Conservation (phyloP, 37 sponge, comb jelly and placozoan species). For the Crambe crambe region DNA sequence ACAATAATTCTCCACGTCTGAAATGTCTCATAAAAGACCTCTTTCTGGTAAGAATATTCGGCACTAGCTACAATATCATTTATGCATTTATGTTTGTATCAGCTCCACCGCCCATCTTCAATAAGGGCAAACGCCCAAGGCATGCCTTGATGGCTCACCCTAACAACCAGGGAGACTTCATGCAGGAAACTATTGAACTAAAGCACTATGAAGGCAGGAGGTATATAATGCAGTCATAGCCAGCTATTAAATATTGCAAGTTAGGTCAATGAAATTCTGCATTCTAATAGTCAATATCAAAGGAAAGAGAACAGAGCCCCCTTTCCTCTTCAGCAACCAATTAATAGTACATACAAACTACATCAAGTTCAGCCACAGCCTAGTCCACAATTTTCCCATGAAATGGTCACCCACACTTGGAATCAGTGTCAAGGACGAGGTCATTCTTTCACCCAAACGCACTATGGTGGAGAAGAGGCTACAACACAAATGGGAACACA, state of each 20-base stretch:
- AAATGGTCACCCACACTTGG: too few relatives aligned
- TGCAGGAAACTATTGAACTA: neutral
- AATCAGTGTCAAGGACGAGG: too few relatives aligned
- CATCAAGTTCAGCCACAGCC: neutral
- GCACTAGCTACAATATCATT: neutral
- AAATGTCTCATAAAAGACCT: conserved; percentile 15
- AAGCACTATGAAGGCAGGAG: neutral
- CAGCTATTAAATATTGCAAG: neutral
- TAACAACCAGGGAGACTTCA: conserved; percentile 2
- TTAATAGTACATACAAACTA: neutral
- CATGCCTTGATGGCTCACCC: conserved; percentile 70
- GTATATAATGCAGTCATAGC: neutral
- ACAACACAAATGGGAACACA: too few relatives aligned
- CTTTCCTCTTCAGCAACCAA: neutral
- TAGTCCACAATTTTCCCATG: neutral
- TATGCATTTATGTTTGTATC: neutral
- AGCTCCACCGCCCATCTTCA: conserved; percentile 69
- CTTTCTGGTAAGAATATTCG: conserved; percentile 3
- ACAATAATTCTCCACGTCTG: too few relatives aligned
- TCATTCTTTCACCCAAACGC: too few relatives aligned
- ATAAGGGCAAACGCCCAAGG: conserved; percentile 54
- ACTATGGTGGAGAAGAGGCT: too few relatives aligned
- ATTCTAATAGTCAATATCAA: neutral
- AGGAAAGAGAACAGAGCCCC: neutral
- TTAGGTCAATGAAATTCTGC: neutral